Evolutionary conservation across 2,113 vertebrate genomes (phyloP).

Genomic region (Saccopteryx bilineata): DNA sequence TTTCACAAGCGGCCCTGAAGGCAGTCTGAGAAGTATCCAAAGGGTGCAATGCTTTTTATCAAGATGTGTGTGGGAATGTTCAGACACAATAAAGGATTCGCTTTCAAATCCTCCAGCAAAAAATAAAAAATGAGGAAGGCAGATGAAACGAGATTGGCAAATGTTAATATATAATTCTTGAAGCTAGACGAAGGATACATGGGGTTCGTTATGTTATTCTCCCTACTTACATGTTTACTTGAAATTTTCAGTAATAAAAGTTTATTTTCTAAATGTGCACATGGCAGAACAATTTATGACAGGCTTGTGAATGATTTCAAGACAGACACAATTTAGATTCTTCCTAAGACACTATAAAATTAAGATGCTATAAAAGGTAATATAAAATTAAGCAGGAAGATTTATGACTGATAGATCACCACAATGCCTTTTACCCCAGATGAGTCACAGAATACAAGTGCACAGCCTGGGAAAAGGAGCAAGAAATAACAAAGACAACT

Average conservation of each 20-base stretch:
- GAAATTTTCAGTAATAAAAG: slow-evolving; percentile 38
- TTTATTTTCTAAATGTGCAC: neutral
- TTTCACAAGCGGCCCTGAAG: slow-evolving; percentile 18
- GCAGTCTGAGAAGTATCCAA: slow-evolving; percentile 11
- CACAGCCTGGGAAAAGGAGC: neutral
- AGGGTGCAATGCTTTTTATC: neutral
- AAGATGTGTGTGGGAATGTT: slow-evolving; percentile 1
- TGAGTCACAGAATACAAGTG: neutral
- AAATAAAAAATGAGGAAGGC: neutral
- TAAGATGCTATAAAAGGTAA: neutral
- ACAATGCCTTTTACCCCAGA: slow-evolving; percentile 5
- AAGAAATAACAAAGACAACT: neutral
- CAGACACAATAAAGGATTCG: neutral
- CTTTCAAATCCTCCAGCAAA: slow-evolving; percentile 38
- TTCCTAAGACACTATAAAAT: slow-evolving; percentile 31
- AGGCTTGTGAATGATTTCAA: neutral
- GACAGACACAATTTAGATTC: slow-evolving; percentile 57
- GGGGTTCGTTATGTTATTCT: neutral
- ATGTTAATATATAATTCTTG: slow-evolving; percentile 36
- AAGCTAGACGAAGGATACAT: neutral
- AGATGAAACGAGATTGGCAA: slow-evolving; percentile 25
- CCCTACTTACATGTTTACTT: slow-evolving; percentile 42
- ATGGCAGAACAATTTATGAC: slow-evolving; percentile 50
- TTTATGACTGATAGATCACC: slow-evolving; percentile 7
- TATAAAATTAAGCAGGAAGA: slow-evolving; percentile 59